Base-by-base conservation (phyloP, 2,113 vertebrate species). In the Takifugu flavidus region DNA sequence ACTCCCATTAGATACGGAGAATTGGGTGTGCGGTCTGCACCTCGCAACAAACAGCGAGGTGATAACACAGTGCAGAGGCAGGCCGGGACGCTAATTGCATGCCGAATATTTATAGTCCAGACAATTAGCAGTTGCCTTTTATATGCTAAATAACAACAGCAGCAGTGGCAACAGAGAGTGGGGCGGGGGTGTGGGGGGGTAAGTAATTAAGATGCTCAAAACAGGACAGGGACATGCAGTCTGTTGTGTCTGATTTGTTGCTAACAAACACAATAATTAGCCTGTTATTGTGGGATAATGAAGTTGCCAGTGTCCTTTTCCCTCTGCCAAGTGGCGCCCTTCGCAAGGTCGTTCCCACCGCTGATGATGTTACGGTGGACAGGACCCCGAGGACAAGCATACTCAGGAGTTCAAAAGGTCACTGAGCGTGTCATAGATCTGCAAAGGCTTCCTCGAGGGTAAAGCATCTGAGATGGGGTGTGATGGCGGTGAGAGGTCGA, bases 181-280 rank as follows among this genome's bases (percentile, higher is more conserved):
- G 56, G 51, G 59, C 54, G 71, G 11, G 69, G 60, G 34, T 51
- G 61, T 49, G 78, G 61, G 72, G 63, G 71, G 77, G 75, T 74
- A 88, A 90, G 90, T 91, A 91, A 92, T 91, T 92, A 91, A 92
- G 91, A 91, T 91, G 91, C 90, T 91, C 86, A 90, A 88, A 92
- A 91, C 90, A 92, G 90, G 89, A 91, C 90, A 91, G 88, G 85
- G 90, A 91, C 90, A 90, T 90, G 90, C 89, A 90, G 90, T 89
- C 90, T 92, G 91, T 91, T 91, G 90, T 92, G 86, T 90, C 86
- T 90, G 90, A 92, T 92, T 92, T 92, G 90, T 91, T 83, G 87
- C 87, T 91, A 88, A 91, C 91, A 92, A 91, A 91, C 89, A 91
- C 89, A 91, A 91, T 91, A 91, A 92, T 92, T 91, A 91, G 86